Evolutionary conservation across 2,797 vertebrate species (phyloP).

Genomic region (Allobates femoralis): DNA sequence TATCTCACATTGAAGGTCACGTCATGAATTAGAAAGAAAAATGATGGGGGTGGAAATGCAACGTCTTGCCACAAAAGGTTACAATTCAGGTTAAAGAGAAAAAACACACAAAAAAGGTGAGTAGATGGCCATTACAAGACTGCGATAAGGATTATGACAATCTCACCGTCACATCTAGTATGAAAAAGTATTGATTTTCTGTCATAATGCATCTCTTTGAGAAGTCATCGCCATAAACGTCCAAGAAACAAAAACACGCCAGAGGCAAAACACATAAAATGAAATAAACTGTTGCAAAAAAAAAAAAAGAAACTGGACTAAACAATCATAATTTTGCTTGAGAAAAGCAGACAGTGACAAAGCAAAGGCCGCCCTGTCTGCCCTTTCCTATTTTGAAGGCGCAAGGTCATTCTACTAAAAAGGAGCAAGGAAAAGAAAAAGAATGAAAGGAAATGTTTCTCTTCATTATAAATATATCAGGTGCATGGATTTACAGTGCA

Average conservation of each 20-base stretch:
- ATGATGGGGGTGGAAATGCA: constrained; percentile 27
- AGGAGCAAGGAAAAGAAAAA: constrained; percentile 48
- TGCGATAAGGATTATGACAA: constrained; percentile 84
- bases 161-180: constrained; percentile 84
- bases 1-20: constrained; percentile 10
- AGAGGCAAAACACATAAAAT: constrained; percentile 74
- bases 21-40: background rate
- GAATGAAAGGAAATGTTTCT: background rate
- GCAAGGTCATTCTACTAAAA: constrained; percentile 67
- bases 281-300: constrained; percentile 71
- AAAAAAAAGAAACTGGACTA: constrained; percentile 69
- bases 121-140: constrained; percentile 76
- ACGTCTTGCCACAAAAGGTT: constrained; percentile 75
- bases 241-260: constrained; percentile 73
- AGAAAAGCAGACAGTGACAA: constrained; percentile 69
- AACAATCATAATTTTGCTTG: constrained; percentile 69
- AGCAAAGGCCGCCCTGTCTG: constrained; percentile 61
- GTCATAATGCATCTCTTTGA: constrained; percentile 87
- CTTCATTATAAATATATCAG: constrained; percentile 3
- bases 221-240: constrained; percentile 75
- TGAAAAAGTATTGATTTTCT: constrained; percentile 92
- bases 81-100: constrained; percentile 79
- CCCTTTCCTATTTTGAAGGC: constrained; percentile 61
- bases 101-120: constrained; percentile 67
- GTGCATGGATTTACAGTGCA: background rate